phyloP scores from a whole-genome alignment of 1,140 invertebrate genomes.

The Brachionus sp. region DNA sequence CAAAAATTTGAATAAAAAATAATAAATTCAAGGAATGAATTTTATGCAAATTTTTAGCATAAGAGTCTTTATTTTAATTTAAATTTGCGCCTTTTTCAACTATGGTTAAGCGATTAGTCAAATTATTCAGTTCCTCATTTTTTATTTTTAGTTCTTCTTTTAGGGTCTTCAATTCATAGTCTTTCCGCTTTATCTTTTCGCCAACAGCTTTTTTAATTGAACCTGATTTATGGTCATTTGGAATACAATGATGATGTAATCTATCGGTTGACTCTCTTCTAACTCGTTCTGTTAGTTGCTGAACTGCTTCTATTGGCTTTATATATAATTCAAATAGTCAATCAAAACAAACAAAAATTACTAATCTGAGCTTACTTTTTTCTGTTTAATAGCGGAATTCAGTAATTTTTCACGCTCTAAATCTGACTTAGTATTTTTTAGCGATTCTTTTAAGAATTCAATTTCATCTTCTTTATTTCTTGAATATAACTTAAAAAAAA shows the following conservation, averaged over 20 bases:
- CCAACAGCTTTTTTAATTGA: conserved; percentile 50
- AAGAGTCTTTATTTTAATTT: neutral
- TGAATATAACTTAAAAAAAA: conserved; percentile 49
- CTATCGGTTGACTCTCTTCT: conserved; percentile 12
- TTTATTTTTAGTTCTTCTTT: conserved; percentile 54
- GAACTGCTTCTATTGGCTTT: neutral
- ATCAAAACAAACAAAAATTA: neutral
- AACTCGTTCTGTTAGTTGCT: conserved; percentile 47
- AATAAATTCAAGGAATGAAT: neutral
- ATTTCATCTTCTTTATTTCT: conserved; percentile 54
- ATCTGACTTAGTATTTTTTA: conserved; percentile 52
- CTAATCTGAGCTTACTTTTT: conserved; percentile 51
- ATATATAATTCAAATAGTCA: neutral
- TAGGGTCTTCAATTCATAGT: conserved; percentile 57
- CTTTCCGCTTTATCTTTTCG: conserved; percentile 54
- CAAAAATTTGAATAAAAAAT: neutral
- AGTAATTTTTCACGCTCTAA: conserved; percentile 58
- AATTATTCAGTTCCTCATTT: conserved; percentile 49
- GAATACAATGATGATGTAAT: conserved; percentile 47
- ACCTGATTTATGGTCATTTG: conserved; percentile 47
- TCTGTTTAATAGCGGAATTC: conserved; percentile 58
- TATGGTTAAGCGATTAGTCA: conserved; percentile 31
- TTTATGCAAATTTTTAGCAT: neutral
- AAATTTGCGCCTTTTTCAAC: conserved; percentile 43
- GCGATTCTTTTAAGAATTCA: conserved; percentile 55